These are phyloP conservation scores for Exocentrus adspersus DNA, from an alignment of 2,888 invertebrate species.

Conservation along the genomic window DNA sequence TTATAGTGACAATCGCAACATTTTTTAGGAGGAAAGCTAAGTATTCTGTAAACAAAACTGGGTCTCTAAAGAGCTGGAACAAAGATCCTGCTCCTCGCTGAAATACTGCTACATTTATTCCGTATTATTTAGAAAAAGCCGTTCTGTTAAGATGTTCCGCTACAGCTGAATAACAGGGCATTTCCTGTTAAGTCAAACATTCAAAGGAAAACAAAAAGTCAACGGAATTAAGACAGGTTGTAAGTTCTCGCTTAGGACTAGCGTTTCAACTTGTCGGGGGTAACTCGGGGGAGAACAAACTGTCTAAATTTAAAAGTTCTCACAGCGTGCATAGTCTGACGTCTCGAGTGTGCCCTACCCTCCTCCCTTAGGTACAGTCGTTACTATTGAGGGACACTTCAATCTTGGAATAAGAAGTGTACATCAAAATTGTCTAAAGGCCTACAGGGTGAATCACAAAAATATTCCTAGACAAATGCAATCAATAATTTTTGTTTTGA, in stretches of 20 bases:
- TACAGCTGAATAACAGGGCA: constrained; percentile 8
- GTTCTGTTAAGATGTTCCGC: constrained; percentile 4
- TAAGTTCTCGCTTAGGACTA: constrained; percentile 30
- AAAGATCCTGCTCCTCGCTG: neutral
- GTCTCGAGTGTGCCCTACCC: constrained; percentile 38
- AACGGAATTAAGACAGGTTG: constrained; percentile 36
- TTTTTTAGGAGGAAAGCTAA: neutral
- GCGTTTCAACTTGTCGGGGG: constrained; percentile 38
- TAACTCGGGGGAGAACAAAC: constrained; percentile 43
- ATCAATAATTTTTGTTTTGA: too few species aligned
- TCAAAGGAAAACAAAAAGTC: constrained; percentile 20
- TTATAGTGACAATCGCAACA: too few species aligned
- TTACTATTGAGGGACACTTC: constrained; percentile 47
- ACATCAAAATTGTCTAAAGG: constrained; percentile 35
- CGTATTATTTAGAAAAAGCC: constrained; percentile 5
- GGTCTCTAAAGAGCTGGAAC: neutral
- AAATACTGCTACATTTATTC: neutral
- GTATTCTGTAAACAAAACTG: neutral
- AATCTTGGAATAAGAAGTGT: constrained; percentile 41
- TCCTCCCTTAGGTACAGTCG: constrained; percentile 41
- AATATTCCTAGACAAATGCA: too few species aligned
- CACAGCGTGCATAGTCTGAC: constrained; percentile 38
- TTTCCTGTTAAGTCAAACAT: constrained; percentile 10
- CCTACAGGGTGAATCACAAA: too few species aligned
- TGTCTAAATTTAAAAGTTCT: constrained; percentile 53